phyloP scores from a whole-genome alignment of 2,797 vertebrate genomes.

The Octomys mimax region DNA sequence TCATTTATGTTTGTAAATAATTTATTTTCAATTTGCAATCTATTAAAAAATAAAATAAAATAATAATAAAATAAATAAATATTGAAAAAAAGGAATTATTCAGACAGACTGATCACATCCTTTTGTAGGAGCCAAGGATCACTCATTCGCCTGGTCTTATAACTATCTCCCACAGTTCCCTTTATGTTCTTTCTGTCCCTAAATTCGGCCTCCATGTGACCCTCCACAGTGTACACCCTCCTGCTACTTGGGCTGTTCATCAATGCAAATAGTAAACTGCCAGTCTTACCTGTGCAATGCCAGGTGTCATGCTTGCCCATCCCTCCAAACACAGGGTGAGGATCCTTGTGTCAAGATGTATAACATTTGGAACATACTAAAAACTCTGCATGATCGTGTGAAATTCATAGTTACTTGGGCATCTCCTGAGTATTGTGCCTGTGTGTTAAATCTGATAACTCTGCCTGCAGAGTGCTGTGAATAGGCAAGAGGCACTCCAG shows the following conservation, averaged over 20 bases:
- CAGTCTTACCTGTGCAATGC: background rate
- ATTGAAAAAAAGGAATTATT: background rate
- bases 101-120: background rate
- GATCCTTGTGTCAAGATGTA: background rate
- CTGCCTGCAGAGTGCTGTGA: background rate
- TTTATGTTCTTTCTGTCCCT: background rate
- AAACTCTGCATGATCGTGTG: background rate
- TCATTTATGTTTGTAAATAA: too few relatives aligned
- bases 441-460: background rate
- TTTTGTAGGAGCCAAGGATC: background rate
- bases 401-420: background rate
- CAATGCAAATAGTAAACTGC: background rate
- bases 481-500: background rate
- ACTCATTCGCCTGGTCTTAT: background rate
- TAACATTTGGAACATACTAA: background rate
- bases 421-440: background rate
- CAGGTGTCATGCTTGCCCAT: background rate
- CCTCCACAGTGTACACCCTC: rapidly evolving
- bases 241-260: too few relatives aligned
- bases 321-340: too few relatives aligned
- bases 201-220: background rate
- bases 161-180: background rate
- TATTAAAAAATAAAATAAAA: too few relatives aligned
- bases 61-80: too few relatives aligned
- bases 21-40: too few relatives aligned